Evolutionary conservation across 1,140 invertebrate species (phyloP), one percentile per base, ranked within the genome.

Genomic region (Pachypsylla venusta): DNA sequence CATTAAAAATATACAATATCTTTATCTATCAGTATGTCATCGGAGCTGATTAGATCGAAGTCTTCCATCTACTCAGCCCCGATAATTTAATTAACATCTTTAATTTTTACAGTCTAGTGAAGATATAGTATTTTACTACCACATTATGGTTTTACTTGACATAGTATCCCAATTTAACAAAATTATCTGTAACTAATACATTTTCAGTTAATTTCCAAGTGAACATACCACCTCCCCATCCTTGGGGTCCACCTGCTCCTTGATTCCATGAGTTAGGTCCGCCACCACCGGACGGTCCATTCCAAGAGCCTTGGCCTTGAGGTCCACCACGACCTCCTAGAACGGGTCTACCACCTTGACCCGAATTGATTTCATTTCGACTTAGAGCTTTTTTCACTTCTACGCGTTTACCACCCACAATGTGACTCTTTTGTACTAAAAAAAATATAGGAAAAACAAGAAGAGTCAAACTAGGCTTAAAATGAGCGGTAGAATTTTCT

Each of bases 391-490:
- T 48, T 19, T 48, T 48, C 42, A 48, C 42, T 19, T 48, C 42
- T 19, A 48, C 42, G 22, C 42, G 42, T 19, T 48, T 48, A 3
- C 42, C 42, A 48, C 42, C 16, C n/a, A 48, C 22, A 22, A 19
- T 48, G 42, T 48, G 42, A 48, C n/a, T 5, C n/a, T 48, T 48
- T 48, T 48, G 42, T 19, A 48, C 42, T 48, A 22, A n/a, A 48
- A 48, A 19, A 7, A 35, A 35, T 10, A 35, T 35, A 35, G n/a
- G n/a, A 10, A 10, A 10, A 35, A n/a, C 7, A 35, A 35, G n/a
- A 35, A 35, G n/a, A 10, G 30, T 7, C 7, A 7, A 35, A 35
- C n/a, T 35, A 10, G 7, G 7, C n/a, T 10, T 7, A n/a, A n/a
- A n/a, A n/a, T 7, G 30, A n/a, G 30, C 7, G 30, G 30, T 7